phyloP scores from a whole-genome alignment of 2,888 invertebrate species.

The Orchestes rusci region DNA sequence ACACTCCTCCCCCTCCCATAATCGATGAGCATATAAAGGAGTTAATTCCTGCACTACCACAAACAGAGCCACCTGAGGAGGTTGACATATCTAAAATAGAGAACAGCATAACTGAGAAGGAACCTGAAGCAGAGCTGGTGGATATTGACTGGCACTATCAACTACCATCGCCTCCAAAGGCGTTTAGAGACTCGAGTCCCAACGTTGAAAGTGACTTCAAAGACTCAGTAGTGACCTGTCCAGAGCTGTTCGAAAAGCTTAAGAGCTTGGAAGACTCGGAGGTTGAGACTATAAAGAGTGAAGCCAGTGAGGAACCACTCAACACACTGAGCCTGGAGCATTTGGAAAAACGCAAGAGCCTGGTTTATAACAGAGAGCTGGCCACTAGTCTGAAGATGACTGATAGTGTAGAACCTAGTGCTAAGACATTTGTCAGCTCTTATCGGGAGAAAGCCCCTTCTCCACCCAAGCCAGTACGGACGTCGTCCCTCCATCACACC shows the following conservation, averaged over 20 bases:
- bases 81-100: too few relatives aligned
- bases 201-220: constrained; percentile 33
- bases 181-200: constrained; percentile 47
- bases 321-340: constrained; percentile 41
- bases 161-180: constrained; percentile 54
- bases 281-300: constrained; percentile 27
- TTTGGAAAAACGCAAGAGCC: constrained; percentile 41
- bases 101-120: too few relatives aligned
- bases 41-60: too few relatives aligned
- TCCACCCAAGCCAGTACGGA: constrained; percentile 10
- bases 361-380: constrained; percentile 43
- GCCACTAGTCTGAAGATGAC: constrained; percentile 42
- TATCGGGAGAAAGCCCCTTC: constrained; percentile 12
- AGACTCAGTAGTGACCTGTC: constrained; percentile 43
- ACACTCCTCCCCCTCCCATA: constrained; percentile 32
- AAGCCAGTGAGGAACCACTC: constrained; percentile 35
- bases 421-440: constrained; percentile 28
- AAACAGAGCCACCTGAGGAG: background rate
- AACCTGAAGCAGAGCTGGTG: constrained; percentile 4
- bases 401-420: constrained; percentile 23
- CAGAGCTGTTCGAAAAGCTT: constrained; percentile 41
- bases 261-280: constrained; percentile 35
- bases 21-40: too few relatives aligned
- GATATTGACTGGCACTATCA: constrained; percentile 48
- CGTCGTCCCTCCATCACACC: constrained; percentile 22